A percentile compares a stretch with the other conserved stretches of the same genome.
Evolutionary conservation across 1,140 invertebrate species (phyloP).

Genomic region (Hestina assimilis): DNA sequence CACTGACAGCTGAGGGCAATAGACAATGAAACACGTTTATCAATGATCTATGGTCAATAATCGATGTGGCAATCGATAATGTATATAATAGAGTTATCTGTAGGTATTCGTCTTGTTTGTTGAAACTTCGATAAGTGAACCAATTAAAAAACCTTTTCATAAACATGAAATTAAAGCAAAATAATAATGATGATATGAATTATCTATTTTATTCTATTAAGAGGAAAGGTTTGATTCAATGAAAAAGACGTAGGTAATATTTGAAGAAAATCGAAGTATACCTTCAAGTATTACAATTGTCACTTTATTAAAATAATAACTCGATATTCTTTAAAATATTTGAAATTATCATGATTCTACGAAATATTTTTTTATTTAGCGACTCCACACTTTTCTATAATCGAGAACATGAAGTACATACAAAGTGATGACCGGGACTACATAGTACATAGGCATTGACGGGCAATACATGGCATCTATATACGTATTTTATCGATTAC

Average conservation of each 20-base stretch:
- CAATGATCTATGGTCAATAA: conserved; percentile 60
- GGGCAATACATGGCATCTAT: conserved; percentile 34
- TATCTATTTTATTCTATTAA: too few species aligned
- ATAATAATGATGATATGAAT: too few species aligned
- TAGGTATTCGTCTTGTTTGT: background rate
- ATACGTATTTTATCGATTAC: conserved; percentile 66
- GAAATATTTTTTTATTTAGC: too few species aligned
- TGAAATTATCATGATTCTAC: too few species aligned
- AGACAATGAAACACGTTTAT: conserved; percentile 43
- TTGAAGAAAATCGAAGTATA: too few species aligned
- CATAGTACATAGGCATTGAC: conserved; percentile 8
- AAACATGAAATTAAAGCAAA: too few species aligned
- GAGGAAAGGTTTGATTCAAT: too few species aligned
- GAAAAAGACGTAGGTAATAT: too few species aligned
- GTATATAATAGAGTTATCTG: conserved; percentile 6
- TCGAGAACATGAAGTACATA: conserved; percentile 19
- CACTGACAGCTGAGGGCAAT: conserved; percentile 70
- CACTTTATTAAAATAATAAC: too few species aligned
- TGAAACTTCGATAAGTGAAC: too few species aligned
- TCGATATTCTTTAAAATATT: background rate
- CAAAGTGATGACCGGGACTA: conserved; percentile 18
- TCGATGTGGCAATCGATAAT: conserved; percentile 60
- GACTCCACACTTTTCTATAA: conserved; percentile 36
- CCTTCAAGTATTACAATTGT: too few species aligned
- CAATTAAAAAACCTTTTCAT: too few species aligned